These are phyloP conservation scores for Centropus unirufus DNA, from an alignment of 2,113 vertebrate genomes.

Conservation along the genomic window DNA sequence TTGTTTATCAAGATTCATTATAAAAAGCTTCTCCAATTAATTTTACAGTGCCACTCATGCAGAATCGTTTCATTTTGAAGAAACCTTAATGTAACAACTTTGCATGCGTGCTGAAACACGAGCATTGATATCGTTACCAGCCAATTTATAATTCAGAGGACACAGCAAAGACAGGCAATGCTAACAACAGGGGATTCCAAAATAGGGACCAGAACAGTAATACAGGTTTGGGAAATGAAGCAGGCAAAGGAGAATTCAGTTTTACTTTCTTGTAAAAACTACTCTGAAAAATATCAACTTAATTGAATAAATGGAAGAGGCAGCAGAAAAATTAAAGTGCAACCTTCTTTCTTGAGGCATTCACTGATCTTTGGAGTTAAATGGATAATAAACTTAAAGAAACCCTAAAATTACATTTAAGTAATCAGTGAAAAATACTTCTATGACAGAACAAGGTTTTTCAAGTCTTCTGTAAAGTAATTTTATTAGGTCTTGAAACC, in stretches of 20 bases:
- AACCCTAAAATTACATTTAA: background rate
- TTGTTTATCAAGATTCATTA: background rate
- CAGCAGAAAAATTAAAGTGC: background rate
- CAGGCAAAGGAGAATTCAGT: background rate
- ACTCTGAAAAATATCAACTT: background rate
- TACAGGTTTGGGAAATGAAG: background rate
- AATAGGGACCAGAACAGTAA: background rate
- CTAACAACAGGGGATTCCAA: background rate
- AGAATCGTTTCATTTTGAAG: background rate
- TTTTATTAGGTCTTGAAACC: background rate
- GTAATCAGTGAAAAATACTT: background rate
- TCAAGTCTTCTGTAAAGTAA: background rate
- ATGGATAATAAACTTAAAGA: background rate
- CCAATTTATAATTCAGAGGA: background rate
- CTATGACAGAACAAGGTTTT: background rate
- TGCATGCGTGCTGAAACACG: background rate
- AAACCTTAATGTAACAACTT: background rate
- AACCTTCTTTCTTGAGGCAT: background rate
- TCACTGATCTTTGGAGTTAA: background rate
- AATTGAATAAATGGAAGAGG: background rate
- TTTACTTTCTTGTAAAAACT: background rate
- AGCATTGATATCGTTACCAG: background rate
- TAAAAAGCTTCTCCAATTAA: background rate
- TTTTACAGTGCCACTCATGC: background rate
- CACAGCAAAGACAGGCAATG: background rate